These are phyloP conservation scores for western clawed frog (Xenopus tropicalis) DNA, from an alignment of 2,113 vertebrate genomes.

Conservation along the genomic window DNA sequence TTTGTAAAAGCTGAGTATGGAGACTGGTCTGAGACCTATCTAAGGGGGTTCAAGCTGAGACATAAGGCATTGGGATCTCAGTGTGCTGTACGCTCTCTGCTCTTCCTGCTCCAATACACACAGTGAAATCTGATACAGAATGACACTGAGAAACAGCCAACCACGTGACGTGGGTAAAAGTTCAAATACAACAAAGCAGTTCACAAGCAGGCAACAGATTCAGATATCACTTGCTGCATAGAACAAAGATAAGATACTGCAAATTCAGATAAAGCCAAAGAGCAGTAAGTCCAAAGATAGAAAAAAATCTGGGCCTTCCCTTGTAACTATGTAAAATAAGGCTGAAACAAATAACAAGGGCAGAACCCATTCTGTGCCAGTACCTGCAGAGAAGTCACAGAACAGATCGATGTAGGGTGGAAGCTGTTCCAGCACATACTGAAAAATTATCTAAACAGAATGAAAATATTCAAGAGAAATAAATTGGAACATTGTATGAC, in stretches of 20 bases:
- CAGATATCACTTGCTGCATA: neutral
- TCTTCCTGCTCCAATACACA: constrained; percentile 7
- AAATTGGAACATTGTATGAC: no score
- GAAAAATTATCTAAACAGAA: no score
- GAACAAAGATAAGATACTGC: neutral
- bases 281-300: neutral
- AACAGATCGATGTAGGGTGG: no score
- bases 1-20: neutral
- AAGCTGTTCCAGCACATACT: no score
- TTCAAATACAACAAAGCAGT: neutral
- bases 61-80: neutral
- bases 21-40: no score
- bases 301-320: neutral
- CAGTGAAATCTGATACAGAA: constrained; percentile 3
- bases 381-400: neutral
- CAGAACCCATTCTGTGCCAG: neutral
- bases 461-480: no score
- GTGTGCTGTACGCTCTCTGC: neutral
- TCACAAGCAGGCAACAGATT: constrained; percentile 7
- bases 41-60: neutral
- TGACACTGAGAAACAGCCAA: neutral
- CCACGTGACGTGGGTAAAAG: constrained; percentile 24
- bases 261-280: neutral
- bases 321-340: neutral
- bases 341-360: neutral